Base-by-base conservation (phyloP, 2,113 vertebrate species). In the Microcebus ravelobensis region DNA sequence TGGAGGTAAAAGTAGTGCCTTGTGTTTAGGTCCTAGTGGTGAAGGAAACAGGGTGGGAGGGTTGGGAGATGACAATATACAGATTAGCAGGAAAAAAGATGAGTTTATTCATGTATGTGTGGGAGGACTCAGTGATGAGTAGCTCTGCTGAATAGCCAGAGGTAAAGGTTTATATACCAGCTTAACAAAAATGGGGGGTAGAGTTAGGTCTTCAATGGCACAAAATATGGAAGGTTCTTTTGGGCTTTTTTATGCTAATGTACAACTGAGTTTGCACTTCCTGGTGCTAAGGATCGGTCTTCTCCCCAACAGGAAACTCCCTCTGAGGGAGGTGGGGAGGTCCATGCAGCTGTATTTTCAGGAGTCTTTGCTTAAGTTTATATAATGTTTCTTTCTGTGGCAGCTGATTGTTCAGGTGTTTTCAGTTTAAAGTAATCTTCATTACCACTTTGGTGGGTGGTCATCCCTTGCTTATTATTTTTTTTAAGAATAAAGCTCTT, bases 401-500 rank as follows among this genome's bases (percentile, higher is more conserved):
- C 85, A 74, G 15, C 65, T 90, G 68, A 61, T 70, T 71, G 2
- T 77, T 89, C 50, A 73, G 39, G 39, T 95, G 59, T 92, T 81
- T 94, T 80, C 39, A 55, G 20, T 70, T 87, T 76, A 84, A 80
- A 92, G 34, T 76, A 61, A 55, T 94, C 39, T 77, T 48, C 29
- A 57, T 77, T 50, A 67, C 6, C 57, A 36, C 95, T 94, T 92
- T 92, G 45, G 36, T 80, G 34, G 65, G 55, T 92, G 0, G 65
- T 79, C 90, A 25, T 94, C 50, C 36, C 34, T 93, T 85, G 57
- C 20, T 90, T 80, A 36, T 25, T 81, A 9, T 65, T 48, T 55
- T 76, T 87, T 87, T 73, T 4, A 59, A 84, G 34, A 96, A 87
- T 83, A 73, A 96, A 76, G 39, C 14, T 31, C 27, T 48, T 97